A percentile compares a stretch with the other conserved stretches of the same genome.
Conservation (phyloP, 1,140 invertebrate genomes). For the Ooceraea biroi region DNA sequence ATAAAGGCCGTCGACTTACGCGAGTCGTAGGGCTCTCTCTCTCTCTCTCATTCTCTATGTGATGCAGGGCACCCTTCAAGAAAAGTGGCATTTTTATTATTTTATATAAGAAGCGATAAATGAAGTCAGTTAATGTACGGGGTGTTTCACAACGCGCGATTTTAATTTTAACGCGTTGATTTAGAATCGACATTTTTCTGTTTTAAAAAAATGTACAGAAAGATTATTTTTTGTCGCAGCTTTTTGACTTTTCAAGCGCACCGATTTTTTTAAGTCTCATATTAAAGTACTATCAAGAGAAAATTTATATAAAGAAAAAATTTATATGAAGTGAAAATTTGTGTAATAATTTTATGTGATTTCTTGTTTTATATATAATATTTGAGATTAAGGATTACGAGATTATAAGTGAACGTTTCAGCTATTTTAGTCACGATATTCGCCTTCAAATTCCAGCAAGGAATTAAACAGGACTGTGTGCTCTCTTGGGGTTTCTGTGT, state of each 20-base stretch:
- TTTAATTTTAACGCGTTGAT: not conserved
- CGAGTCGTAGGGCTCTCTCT: constrained; percentile 4
- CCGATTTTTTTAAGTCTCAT: not conserved
- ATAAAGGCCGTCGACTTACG: constrained; percentile 52
- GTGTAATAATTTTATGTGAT: not conserved
- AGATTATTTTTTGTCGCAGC: not conserved
- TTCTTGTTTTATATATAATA: not conserved
- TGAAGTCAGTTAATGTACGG: not conserved
- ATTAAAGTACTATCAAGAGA: not conserved
- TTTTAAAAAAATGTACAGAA: not conserved
- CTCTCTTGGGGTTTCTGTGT: not conserved
- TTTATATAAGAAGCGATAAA: constrained; percentile 30
- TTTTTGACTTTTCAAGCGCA: not conserved
- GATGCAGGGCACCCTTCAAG: constrained; percentile 36
- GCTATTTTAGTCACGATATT: not conserved
- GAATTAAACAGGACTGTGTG: not conserved
- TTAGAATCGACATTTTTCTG: not conserved
- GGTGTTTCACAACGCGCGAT: not conserved
- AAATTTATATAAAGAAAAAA: not conserved
- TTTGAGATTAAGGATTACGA: not conserved
- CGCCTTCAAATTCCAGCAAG: not conserved
- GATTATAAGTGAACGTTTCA: not conserved
- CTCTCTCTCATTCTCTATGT: not conserved
- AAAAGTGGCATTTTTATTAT: constrained; percentile 26
- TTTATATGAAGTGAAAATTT: no score